Conservation (phyloP, 2,797 vertebrate species). For the Passerculus sandwichensis region DNA sequence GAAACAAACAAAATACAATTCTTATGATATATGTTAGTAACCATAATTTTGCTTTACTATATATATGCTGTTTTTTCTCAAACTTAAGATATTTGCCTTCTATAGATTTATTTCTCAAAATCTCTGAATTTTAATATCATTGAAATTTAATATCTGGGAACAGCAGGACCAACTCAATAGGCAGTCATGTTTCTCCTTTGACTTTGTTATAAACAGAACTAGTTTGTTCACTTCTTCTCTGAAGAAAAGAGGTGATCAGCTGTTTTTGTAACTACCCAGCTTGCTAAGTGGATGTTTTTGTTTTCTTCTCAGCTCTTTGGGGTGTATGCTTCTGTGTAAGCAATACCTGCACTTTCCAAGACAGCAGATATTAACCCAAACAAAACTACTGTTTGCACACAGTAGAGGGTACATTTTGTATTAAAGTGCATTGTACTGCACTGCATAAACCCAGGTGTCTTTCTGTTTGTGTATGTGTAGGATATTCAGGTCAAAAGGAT, state of each 20-base stretch:
- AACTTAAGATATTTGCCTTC: slow-evolving; percentile 25
- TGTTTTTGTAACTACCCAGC: background rate
- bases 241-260: background rate
- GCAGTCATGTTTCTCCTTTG: slow-evolving; percentile 69
- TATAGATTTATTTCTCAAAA: slow-evolving; percentile 62
- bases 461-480: background rate
- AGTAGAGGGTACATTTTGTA: background rate
- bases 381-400: background rate
- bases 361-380: background rate
- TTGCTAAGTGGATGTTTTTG: background rate
- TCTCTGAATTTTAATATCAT: slow-evolving; percentile 27
- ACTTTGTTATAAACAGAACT: background rate
- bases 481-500: background rate
- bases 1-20: slow-evolving; percentile 59
- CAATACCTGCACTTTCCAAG: background rate
- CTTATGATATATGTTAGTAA: background rate
- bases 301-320: background rate
- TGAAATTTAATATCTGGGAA: slow-evolving; percentile 66
- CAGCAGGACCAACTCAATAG: slow-evolving; percentile 70
- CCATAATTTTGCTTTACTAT: background rate
- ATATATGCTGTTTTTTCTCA: background rate
- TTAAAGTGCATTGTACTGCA: background rate
- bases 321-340: background rate
- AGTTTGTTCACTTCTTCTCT: background rate
- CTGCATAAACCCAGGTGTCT: background rate